Base-by-base conservation (phyloP, 2,888 invertebrate genomes). In the Melanchra persicariae region DNA sequence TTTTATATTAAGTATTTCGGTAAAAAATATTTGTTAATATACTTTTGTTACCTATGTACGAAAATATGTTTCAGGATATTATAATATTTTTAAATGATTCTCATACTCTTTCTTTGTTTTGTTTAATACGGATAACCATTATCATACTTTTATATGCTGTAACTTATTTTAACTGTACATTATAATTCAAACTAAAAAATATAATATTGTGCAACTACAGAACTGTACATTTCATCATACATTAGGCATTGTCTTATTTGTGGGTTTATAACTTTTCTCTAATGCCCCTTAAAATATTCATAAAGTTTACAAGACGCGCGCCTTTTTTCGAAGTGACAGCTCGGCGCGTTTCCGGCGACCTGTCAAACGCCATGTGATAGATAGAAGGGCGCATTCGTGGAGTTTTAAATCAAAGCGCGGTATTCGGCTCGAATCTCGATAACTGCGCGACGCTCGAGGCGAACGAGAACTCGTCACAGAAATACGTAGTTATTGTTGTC, bases 321-420 rank as follows among this genome's bases (percentile, higher is more conserved):
- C 95, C 93, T 93, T 94, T 93, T 95, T 94, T 92, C 90, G 86
- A 92, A 93, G 89, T 95, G 96, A 95, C 96, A 95, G 94, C 86
- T 92, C 90, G 87, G 85, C 87, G 91, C 90, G 91, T 93, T 94
- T 94, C 94, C 94, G 94, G 91, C 92, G 94, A 95, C 90, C 96
- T 96, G 96, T 96, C 96, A 96, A 95, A 95, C 94, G 93, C 95
- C 96, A 96, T 95, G 95, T 96, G 96, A 95, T 95, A 94, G 93
- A 95, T 95, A 95, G 95, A 96, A 96, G 96, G 96, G 96, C 95
- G 93, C 95, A 94, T 93, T 95, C 92, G 89, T 90, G 84, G 90
- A 93, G 95, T 95, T 95, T 95, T 95, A 96, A 96, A 95, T 95
- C 94, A 94, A 95, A 95, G 92, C 94, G 94, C 93, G 92, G 93